A percentile compares a stretch with the other conserved stretches of the same genome.
phyloP scores from a whole-genome alignment of 2,113 vertebrate genomes.

The Murina feae region DNA sequence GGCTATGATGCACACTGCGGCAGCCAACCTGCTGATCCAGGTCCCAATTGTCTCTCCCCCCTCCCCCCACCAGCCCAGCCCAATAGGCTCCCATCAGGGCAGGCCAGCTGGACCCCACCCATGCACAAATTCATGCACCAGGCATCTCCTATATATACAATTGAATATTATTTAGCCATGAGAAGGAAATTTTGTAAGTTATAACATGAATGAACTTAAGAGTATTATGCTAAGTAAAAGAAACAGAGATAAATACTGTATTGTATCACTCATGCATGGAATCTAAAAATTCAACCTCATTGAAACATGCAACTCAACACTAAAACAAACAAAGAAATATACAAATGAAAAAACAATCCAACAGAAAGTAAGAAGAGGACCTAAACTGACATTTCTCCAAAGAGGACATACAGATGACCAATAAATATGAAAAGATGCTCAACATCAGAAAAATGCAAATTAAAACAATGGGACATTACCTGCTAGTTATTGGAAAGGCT shows the following conservation, averaged over 20 bases:
- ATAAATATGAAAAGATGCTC: not conserved
- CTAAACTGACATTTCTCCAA: not conserved
- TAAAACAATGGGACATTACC: not conserved
- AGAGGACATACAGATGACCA: not conserved
- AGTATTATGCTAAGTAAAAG: not conserved
- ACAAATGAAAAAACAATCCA: not conserved
- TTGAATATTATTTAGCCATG: not conserved
- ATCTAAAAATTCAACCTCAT: not conserved
- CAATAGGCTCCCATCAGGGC: no score
- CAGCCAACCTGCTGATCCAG: no score
- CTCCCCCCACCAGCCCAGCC: no score
- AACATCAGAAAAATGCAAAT: not conserved
- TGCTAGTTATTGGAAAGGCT: not conserved
- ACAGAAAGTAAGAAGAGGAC: not conserved
- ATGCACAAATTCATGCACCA: no score
- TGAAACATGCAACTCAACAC: not conserved
- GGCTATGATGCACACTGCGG: no score
- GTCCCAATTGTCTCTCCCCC: no score
- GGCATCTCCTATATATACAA: no score
- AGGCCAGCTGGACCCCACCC: no score
- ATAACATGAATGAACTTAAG: not conserved
- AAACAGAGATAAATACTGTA: not conserved
- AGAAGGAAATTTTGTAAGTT: not conserved
- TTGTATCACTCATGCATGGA: not conserved
- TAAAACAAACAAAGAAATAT: not conserved